phyloP scores from a whole-genome alignment of 2,797 vertebrate species.

The Fistularia tabacaria region DNA sequence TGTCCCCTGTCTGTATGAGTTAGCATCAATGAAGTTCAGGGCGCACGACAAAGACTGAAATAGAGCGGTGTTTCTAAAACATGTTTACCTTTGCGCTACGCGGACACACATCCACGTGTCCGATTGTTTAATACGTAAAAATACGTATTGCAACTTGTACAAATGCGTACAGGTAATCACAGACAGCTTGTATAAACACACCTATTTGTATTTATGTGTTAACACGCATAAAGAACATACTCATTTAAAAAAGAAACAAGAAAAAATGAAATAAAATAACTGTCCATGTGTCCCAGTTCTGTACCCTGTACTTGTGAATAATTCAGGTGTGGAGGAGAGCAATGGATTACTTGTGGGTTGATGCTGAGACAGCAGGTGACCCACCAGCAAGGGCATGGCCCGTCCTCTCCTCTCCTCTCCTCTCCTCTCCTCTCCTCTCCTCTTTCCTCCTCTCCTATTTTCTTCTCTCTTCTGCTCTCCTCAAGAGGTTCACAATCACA shows the following conservation, averaged over 20 bases:
- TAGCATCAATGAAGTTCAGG: conserved; percentile 68
- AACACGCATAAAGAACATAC: conserved; percentile 16
- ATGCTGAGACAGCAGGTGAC: conserved; percentile 72
- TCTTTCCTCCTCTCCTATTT: background rate
- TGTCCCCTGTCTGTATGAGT: conserved; percentile 69
- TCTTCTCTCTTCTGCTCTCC: no score
- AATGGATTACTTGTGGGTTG: conserved; percentile 27
- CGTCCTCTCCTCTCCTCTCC: conserved; percentile 15
- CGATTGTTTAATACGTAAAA: background rate
- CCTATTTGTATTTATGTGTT: background rate
- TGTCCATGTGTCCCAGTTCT: conserved; percentile 48
- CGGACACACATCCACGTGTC: conserved; percentile 2
- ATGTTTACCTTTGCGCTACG: conserved; percentile 34
- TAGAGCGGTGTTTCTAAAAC: conserved; percentile 29
- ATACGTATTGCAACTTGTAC: background rate
- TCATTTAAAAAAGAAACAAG: background rate
- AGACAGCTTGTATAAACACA: conserved; percentile 3
- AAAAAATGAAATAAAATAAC: conserved; percentile 34
- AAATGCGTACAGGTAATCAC: conserved; percentile 5
- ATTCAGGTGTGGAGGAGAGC: conserved; percentile 64
- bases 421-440: conserved; percentile 10
- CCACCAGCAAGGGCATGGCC: conserved; percentile 62
- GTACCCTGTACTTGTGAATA: conserved; percentile 66
- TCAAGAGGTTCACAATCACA: no score
- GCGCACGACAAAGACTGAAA: conserved; percentile 55